Evolutionary conservation across 2,888 invertebrate genomes (phyloP).

Genomic region (Caenorhabditis panamensis): DNA sequence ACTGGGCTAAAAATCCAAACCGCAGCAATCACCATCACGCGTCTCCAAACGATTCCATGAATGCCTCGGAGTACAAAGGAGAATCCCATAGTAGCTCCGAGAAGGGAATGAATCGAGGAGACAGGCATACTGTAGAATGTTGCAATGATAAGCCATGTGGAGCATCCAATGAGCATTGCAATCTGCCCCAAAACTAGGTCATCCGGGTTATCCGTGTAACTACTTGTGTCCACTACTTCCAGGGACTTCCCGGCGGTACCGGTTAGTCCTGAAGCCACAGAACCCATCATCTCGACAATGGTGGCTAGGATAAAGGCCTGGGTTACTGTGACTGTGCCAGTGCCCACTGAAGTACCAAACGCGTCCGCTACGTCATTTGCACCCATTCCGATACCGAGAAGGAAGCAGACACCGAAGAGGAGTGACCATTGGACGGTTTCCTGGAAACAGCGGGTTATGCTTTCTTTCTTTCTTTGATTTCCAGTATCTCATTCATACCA

Average conservation of each 20-base stretch:
- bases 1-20: conserved; percentile 96
- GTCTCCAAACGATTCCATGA: conserved; percentile 88
- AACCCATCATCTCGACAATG: conserved; percentile 95
- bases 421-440: conserved; percentile 61
- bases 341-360: conserved; percentile 86
- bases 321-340: conserved; percentile 86
- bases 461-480: no score
- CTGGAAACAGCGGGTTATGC: no score
- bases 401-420: conserved; percentile 56
- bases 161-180: conserved; percentile 88
- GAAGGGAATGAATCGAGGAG: conserved; percentile 97
- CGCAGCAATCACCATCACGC: conserved; percentile 7
- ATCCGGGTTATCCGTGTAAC: conserved; percentile 89
- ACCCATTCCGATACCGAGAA: conserved; percentile 87
- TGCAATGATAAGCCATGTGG: conserved; percentile 93
- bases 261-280: conserved; percentile 90
- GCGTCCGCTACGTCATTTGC: conserved; percentile 99
- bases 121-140: conserved; percentile 95
- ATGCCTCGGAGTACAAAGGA: conserved; percentile 92
- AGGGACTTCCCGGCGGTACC: conserved; percentile 31
- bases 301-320: conserved; percentile 96
- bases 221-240: conserved; percentile 88
- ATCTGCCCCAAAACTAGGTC: conserved; percentile 93
- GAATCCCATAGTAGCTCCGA: conserved; percentile 96
- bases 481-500: no score